Evolutionary conservation across 2,797 vertebrate species (phyloP), one percentile per base, ranked within the genome.

Genomic region (Halcyon leucocephala): DNA sequence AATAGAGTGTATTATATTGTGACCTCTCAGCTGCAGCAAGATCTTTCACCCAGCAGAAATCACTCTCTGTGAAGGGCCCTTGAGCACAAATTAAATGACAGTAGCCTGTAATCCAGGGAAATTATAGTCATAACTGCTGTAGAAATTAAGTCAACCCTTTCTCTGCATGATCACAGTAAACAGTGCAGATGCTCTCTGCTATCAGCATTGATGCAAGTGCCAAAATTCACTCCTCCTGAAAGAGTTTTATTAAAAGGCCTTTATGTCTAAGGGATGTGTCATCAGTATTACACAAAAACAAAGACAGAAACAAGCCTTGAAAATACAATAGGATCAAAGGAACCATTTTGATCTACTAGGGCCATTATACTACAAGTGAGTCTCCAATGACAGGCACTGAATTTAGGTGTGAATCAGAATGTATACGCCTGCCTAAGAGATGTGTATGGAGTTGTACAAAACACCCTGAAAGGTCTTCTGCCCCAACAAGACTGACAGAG

Each of bases 71-170:
- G 94, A 97, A 98, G 95, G 87, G 95, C 96, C 91, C 97, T 98
- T 97, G 91, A 98, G 96, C 95, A 97, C 96, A 98, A 98, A 98
- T 98, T 97, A 98, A 98, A 98, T 97, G 97, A 97, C 97, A 97
- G 91, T 96, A 97, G 94, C 89, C 95, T 94, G 96, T 96, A 98
- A 96, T 97, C 12, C 81, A 97, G 93, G 96, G 77, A 97, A 97
- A 98, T 98, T 96, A 96, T 87, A 97, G 96, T 81, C 97, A 96
- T 94, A 97, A 97, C 96, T 98, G 95, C 96, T 88, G 65, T 82
- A 95, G 94, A 97, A 96, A 96, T 33, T 33, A 97, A 97, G 96
- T 87, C 81, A 92, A 80, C 93, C 95, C 92, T 95, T 97, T 97
- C 95, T 93, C 94, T 83, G 73, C 69, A 25, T 82, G 90, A 96